A percentile compares a stretch with the other conserved stretches of the same genome.
Conservation (phyloP, 2,888 invertebrate species). For the Meteorus colon region DNA sequence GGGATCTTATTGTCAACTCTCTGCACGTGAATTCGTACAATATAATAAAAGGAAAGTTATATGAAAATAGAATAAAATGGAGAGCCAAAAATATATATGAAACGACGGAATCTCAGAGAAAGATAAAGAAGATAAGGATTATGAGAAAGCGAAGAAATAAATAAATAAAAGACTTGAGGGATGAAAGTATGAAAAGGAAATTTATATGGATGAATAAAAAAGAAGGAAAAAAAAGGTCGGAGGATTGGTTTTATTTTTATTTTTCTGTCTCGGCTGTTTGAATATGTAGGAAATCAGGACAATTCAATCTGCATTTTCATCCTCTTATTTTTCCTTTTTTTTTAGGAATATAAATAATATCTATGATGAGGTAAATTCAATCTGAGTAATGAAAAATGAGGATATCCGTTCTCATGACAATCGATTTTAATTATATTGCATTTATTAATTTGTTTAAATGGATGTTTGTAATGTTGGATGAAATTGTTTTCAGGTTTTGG, state of each 20-base stretch:
- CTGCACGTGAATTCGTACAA: not conserved
- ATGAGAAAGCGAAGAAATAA: constrained; percentile 16
- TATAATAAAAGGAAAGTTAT: constrained; percentile 14
- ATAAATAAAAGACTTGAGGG: not conserved
- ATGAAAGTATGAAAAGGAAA: not conserved
- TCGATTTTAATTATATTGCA: too few species aligned
- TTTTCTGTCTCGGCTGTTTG: not conserved
- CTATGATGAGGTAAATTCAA: not conserved
- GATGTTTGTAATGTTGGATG: too few species aligned
- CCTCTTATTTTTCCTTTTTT: not conserved
- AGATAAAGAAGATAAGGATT: not conserved
- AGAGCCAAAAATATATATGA: not conserved
- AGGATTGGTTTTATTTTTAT: not conserved
- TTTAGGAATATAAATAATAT: not conserved
- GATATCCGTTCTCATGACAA: too few species aligned
- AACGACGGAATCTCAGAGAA: not conserved
- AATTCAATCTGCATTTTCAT: not conserved
- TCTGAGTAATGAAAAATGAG: not conserved
- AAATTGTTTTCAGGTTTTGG: too few species aligned
- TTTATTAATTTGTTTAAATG: too few species aligned
- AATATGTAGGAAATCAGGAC: not conserved
- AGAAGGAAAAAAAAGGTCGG: not conserved
- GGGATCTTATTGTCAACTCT: constrained; percentile 10
- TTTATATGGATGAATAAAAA: not conserved
- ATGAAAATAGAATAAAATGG: constrained; percentile 17